Evolutionary conservation across 2,113 vertebrate species (phyloP).

Genomic region (Dipodomys spectabilis): DNA sequence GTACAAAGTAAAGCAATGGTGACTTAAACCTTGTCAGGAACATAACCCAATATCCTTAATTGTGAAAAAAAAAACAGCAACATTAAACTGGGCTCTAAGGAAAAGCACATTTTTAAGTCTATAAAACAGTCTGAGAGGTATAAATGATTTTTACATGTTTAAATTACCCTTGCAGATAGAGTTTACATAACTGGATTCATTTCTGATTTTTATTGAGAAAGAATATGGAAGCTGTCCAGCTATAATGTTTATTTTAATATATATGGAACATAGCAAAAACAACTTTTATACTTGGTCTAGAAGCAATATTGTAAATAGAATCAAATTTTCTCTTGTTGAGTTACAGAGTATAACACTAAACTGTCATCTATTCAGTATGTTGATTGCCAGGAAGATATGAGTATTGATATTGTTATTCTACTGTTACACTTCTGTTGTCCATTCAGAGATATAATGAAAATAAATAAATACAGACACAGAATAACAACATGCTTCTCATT

Average conservation of each 20-base stretch:
- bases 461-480: not conserved
- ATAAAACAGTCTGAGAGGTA: slow-evolving; percentile 22
- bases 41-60: not conserved
- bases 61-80: not conserved
- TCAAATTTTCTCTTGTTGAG: not conserved
- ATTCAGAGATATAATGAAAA: too few species aligned
- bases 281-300: slow-evolving; percentile 9
- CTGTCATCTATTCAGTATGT: not conserved
- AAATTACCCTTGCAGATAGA: slow-evolving; percentile 1
- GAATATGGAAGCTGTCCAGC: not conserved
- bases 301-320: not conserved
- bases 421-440: not conserved
- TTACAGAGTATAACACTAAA: not conserved
- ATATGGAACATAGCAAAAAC: not conserved
- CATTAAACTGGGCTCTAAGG: not conserved
- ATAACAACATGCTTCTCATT: not conserved
- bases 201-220: slow-evolving; percentile 41
- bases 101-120: slow-evolving; percentile 25
- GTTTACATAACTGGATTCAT: slow-evolving; percentile 3
- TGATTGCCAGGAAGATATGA: not conserved
- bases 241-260: slow-evolving; percentile 35
- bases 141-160: not conserved
- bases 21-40: not conserved
- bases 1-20: not conserved
- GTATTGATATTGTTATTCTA: not conserved